These are phyloP conservation scores for Pollimyrus isidori DNA, from an alignment of 2,113 vertebrate species.

Conservation along the genomic window DNA sequence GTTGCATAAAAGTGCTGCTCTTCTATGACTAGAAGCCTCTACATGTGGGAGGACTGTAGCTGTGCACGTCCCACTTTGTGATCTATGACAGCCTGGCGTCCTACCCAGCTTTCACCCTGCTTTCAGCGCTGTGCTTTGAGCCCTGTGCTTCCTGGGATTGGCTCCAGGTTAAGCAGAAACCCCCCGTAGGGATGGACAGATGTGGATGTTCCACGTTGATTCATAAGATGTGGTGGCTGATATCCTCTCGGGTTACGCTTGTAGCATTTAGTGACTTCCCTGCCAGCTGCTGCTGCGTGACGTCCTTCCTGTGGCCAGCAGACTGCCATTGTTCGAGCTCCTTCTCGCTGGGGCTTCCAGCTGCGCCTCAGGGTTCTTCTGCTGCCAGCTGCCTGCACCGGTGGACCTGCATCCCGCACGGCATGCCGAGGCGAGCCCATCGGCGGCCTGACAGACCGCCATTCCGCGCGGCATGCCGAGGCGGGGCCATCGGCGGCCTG, in stretches of 20 bases:
- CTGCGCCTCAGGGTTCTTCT: background rate
- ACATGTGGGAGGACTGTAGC: too few relatives aligned
- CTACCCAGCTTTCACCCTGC: background rate
- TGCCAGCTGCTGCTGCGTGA: background rate
- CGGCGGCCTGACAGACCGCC: background rate
- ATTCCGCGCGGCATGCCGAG: background rate
- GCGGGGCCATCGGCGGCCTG: background rate
- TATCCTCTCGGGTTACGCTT: conserved; percentile 15
- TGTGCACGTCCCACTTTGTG: background rate
- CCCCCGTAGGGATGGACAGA: background rate
- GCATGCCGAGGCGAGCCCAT: background rate
- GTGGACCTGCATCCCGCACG: background rate
- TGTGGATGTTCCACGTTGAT: background rate
- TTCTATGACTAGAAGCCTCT: background rate
- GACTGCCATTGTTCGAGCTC: background rate
- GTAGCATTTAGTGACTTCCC: background rate
- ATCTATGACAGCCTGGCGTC: background rate
- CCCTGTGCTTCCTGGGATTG: background rate
- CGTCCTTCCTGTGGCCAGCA: conserved; percentile 22
- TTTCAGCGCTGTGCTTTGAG: background rate
- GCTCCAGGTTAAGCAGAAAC: background rate
- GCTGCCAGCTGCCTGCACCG: background rate
- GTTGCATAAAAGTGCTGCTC: too few relatives aligned
- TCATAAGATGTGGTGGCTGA: background rate
- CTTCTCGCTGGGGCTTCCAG: background rate